Evolutionary conservation across 2,888 invertebrate genomes (phyloP).

Genomic region (Pedicia rivosa): DNA sequence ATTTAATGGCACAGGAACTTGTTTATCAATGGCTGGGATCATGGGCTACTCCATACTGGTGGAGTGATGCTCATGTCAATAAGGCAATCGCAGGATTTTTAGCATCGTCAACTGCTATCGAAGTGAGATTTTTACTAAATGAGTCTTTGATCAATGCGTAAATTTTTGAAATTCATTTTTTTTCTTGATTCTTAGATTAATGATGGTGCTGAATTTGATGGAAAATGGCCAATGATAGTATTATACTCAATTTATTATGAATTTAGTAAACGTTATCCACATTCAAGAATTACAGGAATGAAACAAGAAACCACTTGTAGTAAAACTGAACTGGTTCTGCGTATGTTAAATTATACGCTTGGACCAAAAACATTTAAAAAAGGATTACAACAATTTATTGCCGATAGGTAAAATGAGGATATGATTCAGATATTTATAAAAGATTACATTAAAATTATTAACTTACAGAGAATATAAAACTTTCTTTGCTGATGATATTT

Average conservation of each 20-base stretch:
- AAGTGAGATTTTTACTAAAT: conserved; percentile 42
- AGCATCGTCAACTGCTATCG: conserved; percentile 52
- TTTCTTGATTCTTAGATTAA: conserved; percentile 35
- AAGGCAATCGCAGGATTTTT: conserved; percentile 62
- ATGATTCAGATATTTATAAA: conserved; percentile 19
- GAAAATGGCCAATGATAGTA: conserved; percentile 62
- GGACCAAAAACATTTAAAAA: conserved; percentile 59
- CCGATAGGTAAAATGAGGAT: no score
- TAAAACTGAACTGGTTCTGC: conserved; percentile 63
- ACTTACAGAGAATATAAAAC: conserved; percentile 46
- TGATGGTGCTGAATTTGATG: conserved; percentile 54
- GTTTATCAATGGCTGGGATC: conserved; percentile 70
- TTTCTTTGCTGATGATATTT: conserved; percentile 66
- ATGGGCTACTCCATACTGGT: conserved; percentile 58
- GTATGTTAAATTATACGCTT: conserved; percentile 79
- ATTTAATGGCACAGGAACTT: conserved; percentile 53
- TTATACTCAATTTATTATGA: conserved; percentile 65
- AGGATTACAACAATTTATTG: conserved; percentile 53
- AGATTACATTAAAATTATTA: neutral
- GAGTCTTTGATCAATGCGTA: neutral
- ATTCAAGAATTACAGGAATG: conserved; percentile 58
- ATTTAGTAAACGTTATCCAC: conserved; percentile 61
- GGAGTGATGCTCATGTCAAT: conserved; percentile 59
- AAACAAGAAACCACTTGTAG: conserved; percentile 54
- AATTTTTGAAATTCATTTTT: neutral